Evolutionary conservation across 2,888 invertebrate genomes (phyloP).

Genomic region (Heliconius charithonia): DNA sequence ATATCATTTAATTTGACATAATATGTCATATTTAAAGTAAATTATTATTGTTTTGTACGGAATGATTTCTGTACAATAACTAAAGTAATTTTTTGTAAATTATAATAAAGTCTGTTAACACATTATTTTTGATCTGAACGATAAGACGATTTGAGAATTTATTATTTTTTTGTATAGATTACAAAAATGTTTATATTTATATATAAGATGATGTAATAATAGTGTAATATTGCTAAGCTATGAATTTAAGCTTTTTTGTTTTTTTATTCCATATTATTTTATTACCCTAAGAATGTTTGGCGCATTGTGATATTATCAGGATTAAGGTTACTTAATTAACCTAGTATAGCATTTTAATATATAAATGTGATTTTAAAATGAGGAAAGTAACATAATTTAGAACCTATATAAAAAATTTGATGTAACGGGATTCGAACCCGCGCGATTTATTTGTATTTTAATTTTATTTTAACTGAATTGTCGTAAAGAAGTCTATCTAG

Average conservation of each 20-base stretch:
- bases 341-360: neutral
- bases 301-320: neutral
- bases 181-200: neutral
- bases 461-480: too few species aligned
- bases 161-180: neutral
- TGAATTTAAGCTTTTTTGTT: neutral
- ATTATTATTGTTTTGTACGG: neutral
- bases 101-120: slow-evolving; percentile 19
- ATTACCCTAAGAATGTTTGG: neutral
- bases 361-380: neutral
- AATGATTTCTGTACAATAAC: neutral
- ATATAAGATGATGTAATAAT: neutral
- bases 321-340: neutral
- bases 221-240: neutral
- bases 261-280: neutral
- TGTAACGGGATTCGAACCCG: neutral
- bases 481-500: neutral
- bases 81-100: slow-evolving; percentile 20
- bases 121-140: neutral
- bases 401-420: neutral
- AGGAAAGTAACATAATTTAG: neutral
- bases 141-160: neutral
- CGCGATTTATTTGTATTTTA: neutral
- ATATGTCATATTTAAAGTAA: slow-evolving; percentile 5
- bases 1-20: slow-evolving; percentile 15